A percentile compares a stretch with the other conserved stretches of the same genome.
Evolutionary conservation across 2,113 vertebrate species (phyloP).

Genomic region (Phycodurus eques): DNA sequence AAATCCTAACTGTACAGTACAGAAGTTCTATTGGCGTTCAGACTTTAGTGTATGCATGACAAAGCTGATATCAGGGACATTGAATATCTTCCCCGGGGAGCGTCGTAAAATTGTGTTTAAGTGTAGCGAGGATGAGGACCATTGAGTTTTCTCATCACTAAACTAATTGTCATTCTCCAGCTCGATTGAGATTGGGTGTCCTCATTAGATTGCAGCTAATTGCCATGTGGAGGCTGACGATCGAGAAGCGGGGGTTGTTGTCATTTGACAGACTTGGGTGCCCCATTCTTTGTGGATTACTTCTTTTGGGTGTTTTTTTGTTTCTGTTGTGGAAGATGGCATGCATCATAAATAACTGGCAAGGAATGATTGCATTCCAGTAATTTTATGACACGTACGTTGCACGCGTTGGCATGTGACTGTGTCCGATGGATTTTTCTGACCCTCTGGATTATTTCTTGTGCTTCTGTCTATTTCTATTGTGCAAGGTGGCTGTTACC

Average conservation of each 20-base stretch:
- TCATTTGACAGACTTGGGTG: background rate
- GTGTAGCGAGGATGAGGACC: slow-evolving; percentile 17
- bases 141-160: slow-evolving; percentile 19
- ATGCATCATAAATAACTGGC: too few relatives aligned
- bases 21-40: background rate
- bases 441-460: background rate
- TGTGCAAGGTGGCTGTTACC: background rate
- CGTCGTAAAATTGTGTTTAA: background rate
- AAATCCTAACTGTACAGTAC: background rate
- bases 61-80: background rate
- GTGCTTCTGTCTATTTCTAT: background rate
- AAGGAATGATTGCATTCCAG: too few relatives aligned
- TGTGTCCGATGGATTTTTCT: too few relatives aligned
- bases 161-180: slow-evolving; percentile 23
- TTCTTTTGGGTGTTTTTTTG: background rate
- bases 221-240: background rate
- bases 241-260: background rate
- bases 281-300: background rate
- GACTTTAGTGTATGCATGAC: background rate
- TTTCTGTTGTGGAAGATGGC: too few relatives aligned
- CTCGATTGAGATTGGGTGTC: slow-evolving; percentile 24
- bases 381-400: too few relatives aligned
- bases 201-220: slow-evolving; percentile 17
- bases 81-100: background rate
- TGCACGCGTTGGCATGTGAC: too few relatives aligned